phyloP scores from a whole-genome alignment of 2,113 vertebrate species.

The Ascaphus truei region DNA sequence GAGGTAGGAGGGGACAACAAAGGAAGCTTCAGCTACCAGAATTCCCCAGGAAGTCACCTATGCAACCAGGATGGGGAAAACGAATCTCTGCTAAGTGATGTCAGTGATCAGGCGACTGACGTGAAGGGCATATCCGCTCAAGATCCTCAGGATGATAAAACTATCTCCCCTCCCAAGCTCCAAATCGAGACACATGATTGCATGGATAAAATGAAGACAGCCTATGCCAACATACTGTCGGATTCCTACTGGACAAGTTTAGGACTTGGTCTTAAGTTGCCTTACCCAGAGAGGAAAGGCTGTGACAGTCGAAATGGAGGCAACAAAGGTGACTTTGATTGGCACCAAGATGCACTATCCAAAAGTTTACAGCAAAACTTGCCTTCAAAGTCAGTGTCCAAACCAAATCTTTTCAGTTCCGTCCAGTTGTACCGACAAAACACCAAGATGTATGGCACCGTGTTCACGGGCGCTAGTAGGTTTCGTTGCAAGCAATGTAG shows the following conservation, averaged over 20 bases:
- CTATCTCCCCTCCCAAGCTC: constrained; percentile 58
- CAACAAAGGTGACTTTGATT: constrained; percentile 87
- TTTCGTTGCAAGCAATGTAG: constrained; percentile 96
- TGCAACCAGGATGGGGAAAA: constrained; percentile 91
- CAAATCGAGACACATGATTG: constrained; percentile 79
- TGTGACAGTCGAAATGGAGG: constrained; percentile 86
- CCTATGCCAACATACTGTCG: constrained; percentile 94
- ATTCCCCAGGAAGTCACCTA: constrained; percentile 86
- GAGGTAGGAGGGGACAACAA: constrained; percentile 84
- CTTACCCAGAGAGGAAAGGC: constrained; percentile 75
- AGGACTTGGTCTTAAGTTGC: constrained; percentile 86
- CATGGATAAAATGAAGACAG: constrained; percentile 95
- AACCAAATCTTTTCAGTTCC: constrained; percentile 94
- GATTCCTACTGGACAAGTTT: constrained; percentile 96
- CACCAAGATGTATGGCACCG: constrained; percentile 80
- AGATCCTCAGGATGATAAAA: constrained; percentile 69
- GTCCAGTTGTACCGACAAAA: constrained; percentile 92
- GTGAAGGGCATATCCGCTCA: constrained; percentile 78
- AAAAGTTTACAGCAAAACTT: constrained; percentile 91
- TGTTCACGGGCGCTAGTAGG: constrained; percentile 92
- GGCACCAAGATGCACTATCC: constrained; percentile 93
- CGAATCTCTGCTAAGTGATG: constrained; percentile 88
- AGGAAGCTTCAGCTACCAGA: constrained; percentile 90
- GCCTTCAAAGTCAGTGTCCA: constrained; percentile 76
- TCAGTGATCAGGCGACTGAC: constrained; percentile 88